Base-by-base conservation (phyloP, 2,797 vertebrate species). In the Eremophila alpestris region DNA sequence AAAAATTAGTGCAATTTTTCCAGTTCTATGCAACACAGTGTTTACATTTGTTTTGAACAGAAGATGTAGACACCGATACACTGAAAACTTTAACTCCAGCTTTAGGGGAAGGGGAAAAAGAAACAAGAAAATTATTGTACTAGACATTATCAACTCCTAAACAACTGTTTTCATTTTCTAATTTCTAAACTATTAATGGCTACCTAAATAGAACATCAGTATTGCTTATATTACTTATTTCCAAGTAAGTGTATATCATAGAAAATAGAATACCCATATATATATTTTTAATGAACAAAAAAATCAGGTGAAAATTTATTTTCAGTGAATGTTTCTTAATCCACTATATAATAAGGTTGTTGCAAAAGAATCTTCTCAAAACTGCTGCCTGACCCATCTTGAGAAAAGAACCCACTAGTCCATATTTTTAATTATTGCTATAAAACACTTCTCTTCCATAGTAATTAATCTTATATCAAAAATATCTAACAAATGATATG, bases 161-260 rank as follows among this genome's bases (percentile, higher is more conserved):
- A 91, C 64, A 60, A 32, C 27, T 90, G 51, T 52, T 95, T 76
- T 73, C 30, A 77, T 92, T 94, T 96, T 90, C 94, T 95, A 93
- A 94, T 83, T 93, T 84, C 95, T 95, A 96, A 96, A 93, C 94
- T 94, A 94, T 63, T 90, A 89, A 96, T 96, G 97, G 95, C 95
- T 96, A 97, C 92, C 84, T 96, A 97, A 97, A 96, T 95, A 97
- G 97, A 97, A 97, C 81, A 96, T 81, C 54, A 94, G 73, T 98
- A 98, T 97, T 98, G 97, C 94, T 97, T 97, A 93, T 94, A 92
- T 95, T 97, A 83, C 67, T 85, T 73, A 92, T 94, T 96, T 92
- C 92, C 94, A 96, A 96, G 78, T 92, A 87, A 91, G 67, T 51
- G 60, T 91, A 80, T 95, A 77, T 45, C 62, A 86, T 95, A 96